Evolutionary conservation across 1,140 invertebrate species (phyloP).

Genomic region (Oryctes rhinoceros): DNA sequence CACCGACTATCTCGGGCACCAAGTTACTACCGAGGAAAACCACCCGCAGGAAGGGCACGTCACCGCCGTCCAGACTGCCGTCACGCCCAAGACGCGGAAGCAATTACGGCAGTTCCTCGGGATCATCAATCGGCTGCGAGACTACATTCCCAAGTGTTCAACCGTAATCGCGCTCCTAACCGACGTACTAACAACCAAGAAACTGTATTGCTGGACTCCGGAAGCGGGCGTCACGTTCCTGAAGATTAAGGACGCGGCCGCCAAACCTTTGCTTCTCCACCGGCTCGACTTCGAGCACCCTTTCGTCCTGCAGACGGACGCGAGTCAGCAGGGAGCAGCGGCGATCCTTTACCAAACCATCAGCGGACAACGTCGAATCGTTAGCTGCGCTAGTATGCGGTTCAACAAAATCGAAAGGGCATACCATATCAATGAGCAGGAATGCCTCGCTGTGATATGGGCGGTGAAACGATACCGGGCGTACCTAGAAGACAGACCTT

Average conservation of each 20-base stretch:
- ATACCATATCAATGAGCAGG: slow-evolving; percentile 51
- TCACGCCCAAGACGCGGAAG: slow-evolving; percentile 2
- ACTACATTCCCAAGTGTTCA: too few species aligned
- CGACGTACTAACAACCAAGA: slow-evolving; percentile 44
- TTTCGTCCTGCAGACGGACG: slow-evolving; percentile 56
- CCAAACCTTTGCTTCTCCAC: slow-evolving; percentile 43
- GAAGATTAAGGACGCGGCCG: too few species aligned
- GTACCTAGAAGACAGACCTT: slow-evolving; percentile 54
- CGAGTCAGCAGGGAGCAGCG: slow-evolving; percentile 49
- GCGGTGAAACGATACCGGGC: too few species aligned
- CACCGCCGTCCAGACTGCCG: not conserved
- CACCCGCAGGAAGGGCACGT: slow-evolving; percentile 15
- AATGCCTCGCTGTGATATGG: too few species aligned
- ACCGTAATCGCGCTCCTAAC: slow-evolving; percentile 44
- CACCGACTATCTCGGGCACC: slow-evolving; percentile 39
- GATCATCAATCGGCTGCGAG: slow-evolving; percentile 51
- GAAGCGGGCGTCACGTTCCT: not conserved
- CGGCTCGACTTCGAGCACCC: slow-evolving; percentile 49
- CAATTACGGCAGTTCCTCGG: slow-evolving; percentile 49
- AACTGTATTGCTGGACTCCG: slow-evolving; percentile 17
- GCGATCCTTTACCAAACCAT: slow-evolving; percentile 49
- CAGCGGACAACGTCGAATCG: slow-evolving; percentile 36
- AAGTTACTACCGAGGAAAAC: not conserved
- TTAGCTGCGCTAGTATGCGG: slow-evolving; percentile 44
- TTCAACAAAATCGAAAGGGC: slow-evolving; percentile 37